phyloP scores from a whole-genome alignment of 2,797 vertebrate species.

The Rallus crepitans region DNA sequence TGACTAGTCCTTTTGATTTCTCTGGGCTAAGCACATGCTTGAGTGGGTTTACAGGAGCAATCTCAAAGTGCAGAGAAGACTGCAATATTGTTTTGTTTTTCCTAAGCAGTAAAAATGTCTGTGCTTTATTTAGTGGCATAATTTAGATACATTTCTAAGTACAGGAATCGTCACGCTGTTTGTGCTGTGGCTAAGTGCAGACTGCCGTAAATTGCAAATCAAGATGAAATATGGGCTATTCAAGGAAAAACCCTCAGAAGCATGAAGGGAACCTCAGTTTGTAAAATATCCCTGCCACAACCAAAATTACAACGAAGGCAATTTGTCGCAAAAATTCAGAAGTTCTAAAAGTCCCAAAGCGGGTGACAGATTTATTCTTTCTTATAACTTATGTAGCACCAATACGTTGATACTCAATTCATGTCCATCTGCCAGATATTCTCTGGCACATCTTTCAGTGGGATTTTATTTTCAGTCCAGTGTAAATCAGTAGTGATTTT shows the following conservation, averaged over 20 bases:
- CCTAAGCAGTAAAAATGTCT: neutral
- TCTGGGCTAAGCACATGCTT: neutral
- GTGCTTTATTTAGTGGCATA: slow-evolving; percentile 4
- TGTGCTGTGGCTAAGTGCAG: neutral
- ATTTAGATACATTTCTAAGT: slow-evolving; percentile 23
- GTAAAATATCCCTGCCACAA: neutral
- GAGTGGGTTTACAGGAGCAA: neutral
- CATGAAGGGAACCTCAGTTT: neutral
- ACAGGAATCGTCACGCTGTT: neutral
- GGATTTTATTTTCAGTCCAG: neutral
- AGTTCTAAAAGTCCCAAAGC: neutral
- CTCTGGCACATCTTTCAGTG: neutral
- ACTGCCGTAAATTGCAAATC: neutral
- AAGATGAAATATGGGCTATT: neutral
- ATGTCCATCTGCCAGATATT: neutral
- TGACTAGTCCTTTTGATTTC: slow-evolving; percentile 42
- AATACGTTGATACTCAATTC: accelerated
- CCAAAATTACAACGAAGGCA: neutral
- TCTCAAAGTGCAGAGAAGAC: neutral
- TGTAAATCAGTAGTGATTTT: neutral
- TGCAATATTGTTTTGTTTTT: slow-evolving; percentile 32
- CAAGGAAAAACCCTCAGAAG: neutral
- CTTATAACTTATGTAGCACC: neutral
- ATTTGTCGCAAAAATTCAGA: neutral
- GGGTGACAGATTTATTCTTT: neutral